phyloP scores from a whole-genome alignment of 2,797 vertebrate genomes.

The Oreonectes daqikongensis region DNA sequence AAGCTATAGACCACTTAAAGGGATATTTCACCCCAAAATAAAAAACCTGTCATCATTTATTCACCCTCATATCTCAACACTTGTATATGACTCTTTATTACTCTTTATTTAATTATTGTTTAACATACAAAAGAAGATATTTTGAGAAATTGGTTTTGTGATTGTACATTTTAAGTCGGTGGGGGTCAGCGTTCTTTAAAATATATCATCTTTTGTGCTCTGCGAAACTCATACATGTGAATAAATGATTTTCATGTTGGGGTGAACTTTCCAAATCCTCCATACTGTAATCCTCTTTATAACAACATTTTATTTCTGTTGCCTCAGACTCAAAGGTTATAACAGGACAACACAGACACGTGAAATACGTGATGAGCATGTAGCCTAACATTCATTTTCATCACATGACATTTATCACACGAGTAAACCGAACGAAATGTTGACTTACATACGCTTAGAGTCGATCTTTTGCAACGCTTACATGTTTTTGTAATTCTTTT shows the following conservation, averaged over 20 bases:
- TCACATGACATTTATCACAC: background rate
- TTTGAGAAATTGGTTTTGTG: too few relatives aligned
- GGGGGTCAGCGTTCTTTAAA: too few relatives aligned
- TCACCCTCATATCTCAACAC: too few relatives aligned
- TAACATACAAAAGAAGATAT: too few relatives aligned
- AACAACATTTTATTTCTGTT: background rate
- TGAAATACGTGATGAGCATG: background rate
- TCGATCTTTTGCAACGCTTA: background rate
- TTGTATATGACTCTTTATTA: too few relatives aligned
- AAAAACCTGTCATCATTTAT: too few relatives aligned
- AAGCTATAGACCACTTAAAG: background rate
- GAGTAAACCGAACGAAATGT: background rate
- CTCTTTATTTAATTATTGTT: too few relatives aligned
- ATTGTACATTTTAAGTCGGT: too few relatives aligned
- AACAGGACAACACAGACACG: background rate
- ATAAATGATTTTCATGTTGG: too few relatives aligned
- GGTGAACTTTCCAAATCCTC: background rate
- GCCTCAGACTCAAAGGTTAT: background rate
- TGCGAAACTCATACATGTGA: too few relatives aligned
- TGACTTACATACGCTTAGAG: background rate
- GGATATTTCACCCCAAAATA: too few relatives aligned
- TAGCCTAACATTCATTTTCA: background rate
- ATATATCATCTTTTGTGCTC: too few relatives aligned
- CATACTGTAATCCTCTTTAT: background rate
- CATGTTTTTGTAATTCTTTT: slow-evolving; percentile 16